Base-by-base conservation (phyloP, 2,797 vertebrate genomes). In the Myoxocephalus aenaeus region DNA sequence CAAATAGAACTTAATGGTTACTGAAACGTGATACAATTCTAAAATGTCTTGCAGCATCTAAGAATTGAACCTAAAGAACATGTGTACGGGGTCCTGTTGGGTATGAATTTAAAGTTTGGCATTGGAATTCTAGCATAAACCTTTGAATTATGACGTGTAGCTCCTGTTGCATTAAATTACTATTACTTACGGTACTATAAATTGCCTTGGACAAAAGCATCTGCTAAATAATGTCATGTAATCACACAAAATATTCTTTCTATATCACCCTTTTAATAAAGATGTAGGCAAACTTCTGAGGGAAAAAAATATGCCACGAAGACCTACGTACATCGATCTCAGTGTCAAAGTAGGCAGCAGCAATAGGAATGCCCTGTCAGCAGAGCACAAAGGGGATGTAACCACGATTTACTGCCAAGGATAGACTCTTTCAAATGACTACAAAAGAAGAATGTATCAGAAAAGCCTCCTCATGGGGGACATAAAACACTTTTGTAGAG, bases 361-460 rank as follows among this genome's bases (percentile, higher is more conserved):
- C 58, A 14, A 22, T 61, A 10, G 40, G 25, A 74, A 42, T 77
- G 64, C 38, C 20, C 68, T 65, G 56, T 80, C 67, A 73, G 73
- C 70, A 20, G 38, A 68, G 53, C 68, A 82, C 57, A 86, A 73
- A 74, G 66, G 29, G 54, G 64, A 71, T 77, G 61, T 79, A 79
- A 50, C 46, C 53, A 54, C 81, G 80, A 93, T 89, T 90, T 84
- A 90, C 78, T 86, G 75, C 17, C 22, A 80, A 76, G 80, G 84
- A 83, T 83, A 84, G 54, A 75, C 42, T 83, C 87, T 89, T 91
- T 69, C 5, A 85, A 78, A 89, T 80, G 66, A 85, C 77, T 69
- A 88, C 80, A 83, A 89, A 86, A 85, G 72, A 86, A 75, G 70
- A 90, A 86, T 73, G 65, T 72, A 86, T 82, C 77, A 82, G 81